Conservation (phyloP, 2,888 invertebrate species). For the Drosophila mimetica region DNA sequence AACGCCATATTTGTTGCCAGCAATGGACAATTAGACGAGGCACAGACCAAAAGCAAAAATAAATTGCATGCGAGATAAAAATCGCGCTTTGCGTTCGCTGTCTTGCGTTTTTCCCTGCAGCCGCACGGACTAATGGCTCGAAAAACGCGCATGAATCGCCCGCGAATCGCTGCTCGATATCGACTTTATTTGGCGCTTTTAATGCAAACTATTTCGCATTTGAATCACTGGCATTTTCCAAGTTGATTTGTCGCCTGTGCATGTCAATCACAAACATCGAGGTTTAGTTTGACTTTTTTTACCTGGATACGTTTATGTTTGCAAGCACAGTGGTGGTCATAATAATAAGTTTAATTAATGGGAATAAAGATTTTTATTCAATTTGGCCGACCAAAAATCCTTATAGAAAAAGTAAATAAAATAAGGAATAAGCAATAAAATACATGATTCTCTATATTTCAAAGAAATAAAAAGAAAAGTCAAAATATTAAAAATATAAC, state of each 20-base stretch:
- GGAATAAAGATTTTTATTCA: no score
- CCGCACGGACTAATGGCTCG: conserved; percentile 36
- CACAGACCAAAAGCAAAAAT: conserved; percentile 50
- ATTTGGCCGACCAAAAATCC: no score
- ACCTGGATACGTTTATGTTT: background rate
- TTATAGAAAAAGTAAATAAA: no score
- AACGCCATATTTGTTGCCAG: conserved; percentile 75
- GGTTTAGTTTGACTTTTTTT: conserved; percentile 28
- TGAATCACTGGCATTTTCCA: conserved; percentile 66
- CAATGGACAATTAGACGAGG: conserved; percentile 50
- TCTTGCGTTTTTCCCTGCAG: conserved; percentile 6
- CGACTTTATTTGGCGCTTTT: conserved; percentile 45
- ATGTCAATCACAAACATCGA: conserved; percentile 66
- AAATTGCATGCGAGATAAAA: conserved; percentile 71
- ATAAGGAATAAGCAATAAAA: no score
- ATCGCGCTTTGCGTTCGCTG: conserved; percentile 51
- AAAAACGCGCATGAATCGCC: conserved; percentile 46
- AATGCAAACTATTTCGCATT: conserved; percentile 77
- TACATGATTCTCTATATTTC: no score
- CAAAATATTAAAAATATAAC: no score
- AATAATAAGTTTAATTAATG: background rate
- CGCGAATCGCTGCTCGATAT: conserved; percentile 4
- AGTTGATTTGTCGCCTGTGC: conserved; percentile 78
- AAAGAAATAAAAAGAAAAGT: no score
- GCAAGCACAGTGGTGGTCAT: background rate